These are phyloP conservation scores for Nomada flava DNA, from an alignment of 2,888 invertebrate species.

Conservation along the genomic window DNA sequence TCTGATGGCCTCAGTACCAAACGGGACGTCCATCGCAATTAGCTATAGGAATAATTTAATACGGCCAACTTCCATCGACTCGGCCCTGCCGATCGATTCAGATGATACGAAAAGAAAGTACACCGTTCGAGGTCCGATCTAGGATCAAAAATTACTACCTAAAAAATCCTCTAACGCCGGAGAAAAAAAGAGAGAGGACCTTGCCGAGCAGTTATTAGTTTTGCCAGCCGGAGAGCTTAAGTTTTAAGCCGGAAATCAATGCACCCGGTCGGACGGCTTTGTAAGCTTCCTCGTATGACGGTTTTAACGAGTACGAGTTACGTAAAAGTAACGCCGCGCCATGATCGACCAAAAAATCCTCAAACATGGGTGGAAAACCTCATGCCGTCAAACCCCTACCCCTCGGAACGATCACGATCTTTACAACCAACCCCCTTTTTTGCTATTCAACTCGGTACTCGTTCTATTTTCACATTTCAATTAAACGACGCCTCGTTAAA, in stretches of 20 bases:
- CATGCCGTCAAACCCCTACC: background rate
- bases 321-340: slow-evolving; percentile 68
- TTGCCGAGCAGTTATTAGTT: slow-evolving; percentile 74
- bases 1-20: background rate
- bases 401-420: background rate
- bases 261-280: slow-evolving; percentile 73
- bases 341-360: slow-evolving; percentile 64
- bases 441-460: slow-evolving; percentile 18
- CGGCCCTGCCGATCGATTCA: slow-evolving; percentile 21
- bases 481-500: slow-evolving; percentile 38
- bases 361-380: slow-evolving; percentile 45
- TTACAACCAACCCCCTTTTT: no score
- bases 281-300: slow-evolving; percentile 72
- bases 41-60: slow-evolving; percentile 19
- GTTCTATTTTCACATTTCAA: slow-evolving; percentile 49
- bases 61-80: slow-evolving; percentile 23
- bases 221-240: slow-evolving; percentile 71
- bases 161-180: slow-evolving; percentile 71
- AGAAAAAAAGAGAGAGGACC: slow-evolving; percentile 60
- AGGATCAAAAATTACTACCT: slow-evolving; percentile 69
- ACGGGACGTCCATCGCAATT: slow-evolving; percentile 20
- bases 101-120: slow-evolving; percentile 36
- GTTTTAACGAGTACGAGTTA: slow-evolving; percentile 73
- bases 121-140: slow-evolving; percentile 49
- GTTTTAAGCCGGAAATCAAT: slow-evolving; percentile 75